A percentile compares a stretch with the other conserved stretches of the same genome.
Conservation (phyloP, 2,113 vertebrate species). For the Myrmophylax atrothorax region DNA sequence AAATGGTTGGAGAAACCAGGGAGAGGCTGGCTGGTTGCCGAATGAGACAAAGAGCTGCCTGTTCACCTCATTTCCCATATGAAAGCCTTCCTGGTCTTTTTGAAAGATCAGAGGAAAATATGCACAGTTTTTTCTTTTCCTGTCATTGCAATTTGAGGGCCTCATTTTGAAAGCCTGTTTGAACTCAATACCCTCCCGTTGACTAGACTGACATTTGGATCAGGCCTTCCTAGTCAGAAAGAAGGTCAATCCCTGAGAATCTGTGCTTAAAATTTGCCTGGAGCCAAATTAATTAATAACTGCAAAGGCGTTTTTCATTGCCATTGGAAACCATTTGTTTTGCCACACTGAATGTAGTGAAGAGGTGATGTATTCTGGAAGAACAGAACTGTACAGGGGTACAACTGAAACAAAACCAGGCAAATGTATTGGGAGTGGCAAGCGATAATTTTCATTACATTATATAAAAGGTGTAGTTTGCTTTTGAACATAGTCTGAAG, state of each 20-base stretch:
- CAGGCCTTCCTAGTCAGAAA: background rate
- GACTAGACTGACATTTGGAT: background rate
- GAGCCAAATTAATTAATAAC: background rate
- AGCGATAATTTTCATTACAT: background rate
- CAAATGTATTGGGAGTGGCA: background rate
- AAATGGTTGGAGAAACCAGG: background rate
- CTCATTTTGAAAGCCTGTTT: background rate
- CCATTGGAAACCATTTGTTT: background rate
- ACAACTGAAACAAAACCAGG: background rate
- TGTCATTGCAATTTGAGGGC: background rate
- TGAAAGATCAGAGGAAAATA: background rate
- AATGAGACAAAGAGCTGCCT: background rate
- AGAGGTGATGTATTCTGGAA: background rate
- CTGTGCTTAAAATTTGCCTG: background rate
- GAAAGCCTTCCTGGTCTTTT: background rate
- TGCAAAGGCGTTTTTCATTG: background rate
- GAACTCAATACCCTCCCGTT: background rate
- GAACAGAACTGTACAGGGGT: background rate
- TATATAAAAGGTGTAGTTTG: background rate
- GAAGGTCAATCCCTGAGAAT: background rate
- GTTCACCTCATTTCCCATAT: background rate
- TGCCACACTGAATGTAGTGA: background rate
- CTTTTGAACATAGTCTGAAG: background rate
- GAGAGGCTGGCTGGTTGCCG: fast-evolving
- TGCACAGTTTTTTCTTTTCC: background rate